Percentiles rank a stretch among this genome's conserved stretches.
Conservation (phyloP, 2,888 invertebrate species). For the Leptura quadrifasciata region DNA sequence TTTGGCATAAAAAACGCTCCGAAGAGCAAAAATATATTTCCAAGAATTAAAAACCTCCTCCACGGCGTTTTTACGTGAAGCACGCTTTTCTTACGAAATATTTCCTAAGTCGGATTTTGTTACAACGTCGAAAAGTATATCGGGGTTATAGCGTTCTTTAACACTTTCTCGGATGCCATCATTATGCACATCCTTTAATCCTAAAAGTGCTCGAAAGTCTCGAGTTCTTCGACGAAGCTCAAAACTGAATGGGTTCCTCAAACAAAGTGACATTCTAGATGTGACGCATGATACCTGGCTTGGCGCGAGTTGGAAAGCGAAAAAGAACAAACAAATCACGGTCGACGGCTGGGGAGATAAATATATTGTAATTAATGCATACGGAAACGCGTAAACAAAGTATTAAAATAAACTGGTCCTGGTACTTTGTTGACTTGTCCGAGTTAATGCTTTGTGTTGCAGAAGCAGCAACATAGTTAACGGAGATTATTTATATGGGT, state of each 20-base stretch:
- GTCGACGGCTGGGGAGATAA: slow-evolving; percentile 13
- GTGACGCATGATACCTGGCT: background rate
- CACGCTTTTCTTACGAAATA: too few species aligned
- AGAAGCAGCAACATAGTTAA: background rate
- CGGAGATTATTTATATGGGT: background rate
- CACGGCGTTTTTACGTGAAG: too few species aligned
- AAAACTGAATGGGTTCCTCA: background rate
- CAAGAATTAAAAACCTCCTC: too few species aligned
- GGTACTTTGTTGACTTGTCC: slow-evolving; percentile 1
- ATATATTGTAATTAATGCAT: slow-evolving; percentile 21
- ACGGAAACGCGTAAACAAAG: slow-evolving; percentile 5
- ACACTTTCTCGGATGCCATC: slow-evolving; percentile 14
- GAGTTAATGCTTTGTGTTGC: background rate
- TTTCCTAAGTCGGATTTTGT: too few species aligned
- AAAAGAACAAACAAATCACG: slow-evolving; percentile 2
- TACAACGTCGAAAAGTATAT: too few species aligned
- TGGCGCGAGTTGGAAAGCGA: slow-evolving; percentile 16
- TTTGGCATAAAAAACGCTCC: too few species aligned
- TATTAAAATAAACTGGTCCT: slow-evolving; percentile 10
- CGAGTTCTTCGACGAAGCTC: slow-evolving; percentile 10
- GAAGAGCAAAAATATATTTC: too few species aligned
- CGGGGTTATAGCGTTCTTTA: too few species aligned
- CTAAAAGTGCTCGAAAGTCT: slow-evolving; percentile 15
- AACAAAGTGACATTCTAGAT: background rate
- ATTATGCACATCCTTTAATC: slow-evolving; percentile 20